Evolutionary conservation across 2,113 vertebrate genomes (phyloP).

Genomic region (Chiloscyllium plagiosum): DNA sequence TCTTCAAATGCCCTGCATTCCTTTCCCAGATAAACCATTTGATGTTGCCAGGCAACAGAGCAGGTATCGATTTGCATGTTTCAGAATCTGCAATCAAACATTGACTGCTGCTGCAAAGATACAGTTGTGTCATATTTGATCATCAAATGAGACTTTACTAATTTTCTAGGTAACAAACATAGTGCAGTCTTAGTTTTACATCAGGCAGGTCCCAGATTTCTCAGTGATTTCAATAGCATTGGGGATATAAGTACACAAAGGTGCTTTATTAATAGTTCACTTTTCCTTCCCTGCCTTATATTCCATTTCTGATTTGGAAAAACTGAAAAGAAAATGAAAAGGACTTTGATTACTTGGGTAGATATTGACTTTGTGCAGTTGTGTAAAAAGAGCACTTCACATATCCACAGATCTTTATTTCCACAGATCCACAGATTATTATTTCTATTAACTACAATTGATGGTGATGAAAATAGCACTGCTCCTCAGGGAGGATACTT

Average conservation of each 20-base stretch:
- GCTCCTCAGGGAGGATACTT: background rate
- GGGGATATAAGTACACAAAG: background rate
- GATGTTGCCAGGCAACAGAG: constrained; percentile 4
- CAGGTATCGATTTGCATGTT: constrained; percentile 15
- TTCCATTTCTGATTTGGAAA: background rate
- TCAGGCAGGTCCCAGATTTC: background rate
- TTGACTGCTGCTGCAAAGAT: background rate
- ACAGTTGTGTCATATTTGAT: background rate
- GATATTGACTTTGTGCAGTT: background rate
- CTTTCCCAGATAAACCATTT: background rate
- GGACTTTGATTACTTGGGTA: background rate
- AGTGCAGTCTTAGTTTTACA: background rate
- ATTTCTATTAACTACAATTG: no score
- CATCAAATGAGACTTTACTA: background rate
- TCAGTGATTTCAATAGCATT: background rate
- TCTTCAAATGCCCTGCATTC: background rate
- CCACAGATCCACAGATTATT: no score
- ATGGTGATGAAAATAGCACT: no score
- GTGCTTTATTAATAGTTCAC: background rate
- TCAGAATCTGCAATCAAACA: background rate
- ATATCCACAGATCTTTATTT: background rate
- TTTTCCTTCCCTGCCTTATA: background rate
- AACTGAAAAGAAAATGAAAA: background rate
- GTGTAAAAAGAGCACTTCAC: background rate
- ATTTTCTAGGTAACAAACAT: background rate